phyloP scores from a whole-genome alignment of 1,140 invertebrate species.

The Popillia japonica region DNA sequence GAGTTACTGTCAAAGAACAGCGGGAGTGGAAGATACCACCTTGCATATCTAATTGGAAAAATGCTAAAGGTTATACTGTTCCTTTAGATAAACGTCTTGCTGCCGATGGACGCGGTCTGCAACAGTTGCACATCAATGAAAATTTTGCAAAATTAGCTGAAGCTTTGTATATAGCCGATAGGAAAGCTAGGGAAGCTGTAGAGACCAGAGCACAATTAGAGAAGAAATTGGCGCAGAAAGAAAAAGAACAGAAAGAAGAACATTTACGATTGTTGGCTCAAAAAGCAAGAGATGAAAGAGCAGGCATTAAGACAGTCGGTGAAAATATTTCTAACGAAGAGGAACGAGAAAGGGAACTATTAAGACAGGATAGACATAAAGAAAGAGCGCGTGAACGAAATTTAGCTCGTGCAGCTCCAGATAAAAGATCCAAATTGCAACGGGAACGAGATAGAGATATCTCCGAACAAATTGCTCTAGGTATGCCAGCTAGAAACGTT shows the following conservation, averaged over 20 bases:
- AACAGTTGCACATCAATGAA: slow-evolving; percentile 98
- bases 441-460: slow-evolving; percentile 96
- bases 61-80: slow-evolving; percentile 98
- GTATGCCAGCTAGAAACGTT: slow-evolving; percentile 86
- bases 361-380: slow-evolving; percentile 89
- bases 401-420: slow-evolving; percentile 90
- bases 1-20: slow-evolving; percentile 98
- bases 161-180: slow-evolving; percentile 96
- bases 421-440: slow-evolving; percentile 91
- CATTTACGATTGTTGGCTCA: slow-evolving; percentile 91
- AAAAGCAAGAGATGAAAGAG: slow-evolving; percentile 93
- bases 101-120: slow-evolving; percentile 96
- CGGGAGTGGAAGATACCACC: slow-evolving; percentile 99
- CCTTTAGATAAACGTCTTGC: slow-evolving; percentile 98
- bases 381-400: slow-evolving; percentile 93
- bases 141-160: slow-evolving; percentile 99
- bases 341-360: slow-evolving; percentile 86
- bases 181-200: slow-evolving; percentile 96
- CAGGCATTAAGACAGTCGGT: slow-evolving; percentile 73
- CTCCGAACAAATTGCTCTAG: slow-evolving; percentile 97
- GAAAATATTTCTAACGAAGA: slow-evolving; percentile 67
- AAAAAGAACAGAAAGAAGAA: slow-evolving; percentile 99
- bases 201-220: slow-evolving; percentile 96
- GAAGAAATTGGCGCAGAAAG: slow-evolving; percentile 95
- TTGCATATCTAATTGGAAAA: slow-evolving; percentile 99